Percentiles rank a stretch among this genome's conserved stretches.
Conservation (phyloP, 2,888 invertebrate genomes). For the Sphaeridia pumilis region DNA sequence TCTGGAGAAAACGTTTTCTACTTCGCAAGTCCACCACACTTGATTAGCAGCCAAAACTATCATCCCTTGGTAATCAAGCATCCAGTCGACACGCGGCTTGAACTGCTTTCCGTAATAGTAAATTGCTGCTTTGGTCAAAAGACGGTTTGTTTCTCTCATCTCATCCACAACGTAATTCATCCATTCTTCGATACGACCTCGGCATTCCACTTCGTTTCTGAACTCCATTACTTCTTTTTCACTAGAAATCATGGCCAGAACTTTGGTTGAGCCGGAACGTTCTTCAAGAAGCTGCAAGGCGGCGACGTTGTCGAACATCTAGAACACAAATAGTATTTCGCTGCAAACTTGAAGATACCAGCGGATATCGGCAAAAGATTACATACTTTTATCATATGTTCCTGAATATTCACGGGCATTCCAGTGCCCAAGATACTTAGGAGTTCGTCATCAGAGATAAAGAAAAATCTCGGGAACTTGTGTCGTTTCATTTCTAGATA, state of each 20-base stretch:
- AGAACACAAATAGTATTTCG: conserved; percentile 14
- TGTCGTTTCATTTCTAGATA: conserved; percentile 78
- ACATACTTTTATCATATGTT: conserved; percentile 76
- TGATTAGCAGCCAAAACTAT: conserved; percentile 71
- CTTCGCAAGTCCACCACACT: conserved; percentile 93
- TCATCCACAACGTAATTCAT: conserved; percentile 73
- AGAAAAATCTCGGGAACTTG: conserved; percentile 82
- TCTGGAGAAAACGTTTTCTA: conserved; percentile 71
- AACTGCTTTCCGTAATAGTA: conserved; percentile 71
- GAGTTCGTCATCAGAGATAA: conserved; percentile 85
- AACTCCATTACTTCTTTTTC: conserved; percentile 82
- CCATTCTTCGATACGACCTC: conserved; percentile 83
- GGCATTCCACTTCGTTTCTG: conserved; percentile 54
- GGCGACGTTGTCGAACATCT: conserved; percentile 88
- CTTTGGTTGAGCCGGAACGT: conserved; percentile 53
- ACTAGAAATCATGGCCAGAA: conserved; percentile 71
- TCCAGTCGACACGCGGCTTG: conserved; percentile 58
- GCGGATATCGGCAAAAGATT: not conserved
- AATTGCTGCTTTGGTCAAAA: conserved; percentile 72
- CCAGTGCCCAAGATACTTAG: conserved; percentile 78
- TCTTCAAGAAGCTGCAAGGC: conserved; percentile 58
- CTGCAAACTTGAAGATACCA: too few relatives aligned
- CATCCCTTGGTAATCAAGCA: conserved; percentile 80
- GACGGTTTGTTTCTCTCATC: conserved; percentile 73
- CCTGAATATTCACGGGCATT: conserved; percentile 71